phyloP scores from a whole-genome alignment of 2,888 invertebrate genomes.

The Tortrix viridana region DNA sequence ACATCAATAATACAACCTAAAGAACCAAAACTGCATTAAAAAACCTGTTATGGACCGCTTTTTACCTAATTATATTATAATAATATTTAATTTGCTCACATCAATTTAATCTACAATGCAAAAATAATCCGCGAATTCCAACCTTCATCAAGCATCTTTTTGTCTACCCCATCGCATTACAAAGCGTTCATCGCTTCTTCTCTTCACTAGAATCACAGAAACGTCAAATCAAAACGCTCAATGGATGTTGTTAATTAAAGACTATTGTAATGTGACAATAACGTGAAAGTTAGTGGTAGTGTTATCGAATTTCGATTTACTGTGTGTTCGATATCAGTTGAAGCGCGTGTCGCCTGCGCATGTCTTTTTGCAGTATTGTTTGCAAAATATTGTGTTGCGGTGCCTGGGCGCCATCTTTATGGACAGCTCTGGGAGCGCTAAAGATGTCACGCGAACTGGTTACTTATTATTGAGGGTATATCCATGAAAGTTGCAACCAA shows the following conservation, averaged over 20 bases:
- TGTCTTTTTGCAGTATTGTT: conserved; percentile 62
- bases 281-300: conserved; percentile 43
- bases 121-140: conserved; percentile 21
- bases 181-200: neutral
- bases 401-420: conserved; percentile 24
- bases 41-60: neutral
- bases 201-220: neutral
- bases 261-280: conserved; percentile 56
- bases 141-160: neutral
- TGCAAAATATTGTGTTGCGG: conserved; percentile 52
- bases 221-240: conserved; percentile 19
- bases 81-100: conserved; percentile 9
- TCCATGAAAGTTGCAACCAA: no score
- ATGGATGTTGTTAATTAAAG: conserved; percentile 38
- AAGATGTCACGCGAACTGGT: neutral
- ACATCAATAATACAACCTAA: no score
- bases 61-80: neutral
- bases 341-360: conserved; percentile 67
- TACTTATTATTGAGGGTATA: neutral
- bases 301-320: conserved; percentile 82
- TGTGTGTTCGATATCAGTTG: conserved; percentile 63
- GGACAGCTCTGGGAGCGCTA: conserved; percentile 12
- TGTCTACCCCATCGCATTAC: neutral
- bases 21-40: no score
- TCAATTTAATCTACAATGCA: conserved; percentile 20